Evolutionary conservation across 1,140 invertebrate species (phyloP).

Genomic region (Cecropterus lyciades): DNA sequence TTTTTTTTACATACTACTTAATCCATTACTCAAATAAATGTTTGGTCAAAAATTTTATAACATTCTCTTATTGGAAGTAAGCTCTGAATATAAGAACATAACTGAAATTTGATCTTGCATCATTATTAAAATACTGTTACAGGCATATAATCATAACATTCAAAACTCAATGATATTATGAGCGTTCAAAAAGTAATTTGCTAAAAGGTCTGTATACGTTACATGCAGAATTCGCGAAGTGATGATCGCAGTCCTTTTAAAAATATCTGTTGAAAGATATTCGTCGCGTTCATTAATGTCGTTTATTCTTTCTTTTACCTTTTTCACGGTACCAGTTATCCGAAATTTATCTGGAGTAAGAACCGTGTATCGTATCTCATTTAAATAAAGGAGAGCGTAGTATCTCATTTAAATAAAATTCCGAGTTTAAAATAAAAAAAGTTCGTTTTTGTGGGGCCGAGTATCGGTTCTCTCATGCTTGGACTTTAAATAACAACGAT

Average conservation of each 20-base stretch:
- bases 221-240: neutral
- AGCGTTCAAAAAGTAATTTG: neutral
- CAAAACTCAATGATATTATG: neutral
- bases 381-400: conserved; percentile 16
- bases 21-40: neutral
- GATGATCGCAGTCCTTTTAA: neutral
- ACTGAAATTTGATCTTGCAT: neutral
- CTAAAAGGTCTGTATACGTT: neutral
- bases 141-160: too few species aligned
- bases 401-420: conserved; percentile 19
- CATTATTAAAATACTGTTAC: too few species aligned
- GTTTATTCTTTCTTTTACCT: neutral
- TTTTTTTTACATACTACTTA: too few species aligned
- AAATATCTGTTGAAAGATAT: neutral
- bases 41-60: neutral
- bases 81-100: too few species aligned
- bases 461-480: conserved; percentile 5
- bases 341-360: neutral
- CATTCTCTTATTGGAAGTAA: neutral
- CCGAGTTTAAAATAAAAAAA: neutral
- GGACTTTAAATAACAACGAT: conserved; percentile 19
- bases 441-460: neutral
- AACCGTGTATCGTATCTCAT: conserved; percentile 11
- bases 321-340: conserved; percentile 4
- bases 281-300: neutral